Evolutionary conservation across 2,888 invertebrate genomes (phyloP).

Genomic region (Drosophila putrida): DNA sequence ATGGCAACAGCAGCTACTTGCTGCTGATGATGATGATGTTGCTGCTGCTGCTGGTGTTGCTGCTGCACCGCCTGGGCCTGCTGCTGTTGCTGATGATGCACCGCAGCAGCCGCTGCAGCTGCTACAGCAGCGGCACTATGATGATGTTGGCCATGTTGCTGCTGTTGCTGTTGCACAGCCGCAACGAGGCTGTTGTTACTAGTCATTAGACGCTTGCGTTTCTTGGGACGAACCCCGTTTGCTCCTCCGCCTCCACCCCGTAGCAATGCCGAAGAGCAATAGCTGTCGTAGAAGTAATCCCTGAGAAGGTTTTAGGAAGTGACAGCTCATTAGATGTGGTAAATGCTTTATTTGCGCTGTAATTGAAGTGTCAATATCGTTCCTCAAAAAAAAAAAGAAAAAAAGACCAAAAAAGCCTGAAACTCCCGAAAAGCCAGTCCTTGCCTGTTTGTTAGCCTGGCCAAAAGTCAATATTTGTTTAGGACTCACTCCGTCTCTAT

Average conservation of each 20-base stretch:
- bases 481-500: constrained; percentile 43
- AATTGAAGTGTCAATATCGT: constrained; percentile 69
- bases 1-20: constrained; percentile 84
- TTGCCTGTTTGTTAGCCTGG: constrained; percentile 27
- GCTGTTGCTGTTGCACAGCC: constrained; percentile 81
- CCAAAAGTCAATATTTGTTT: constrained; percentile 70
- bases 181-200: constrained; percentile 81
- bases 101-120: constrained; percentile 73
- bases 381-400: constrained; percentile 10
- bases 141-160: constrained; percentile 79
- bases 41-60: constrained; percentile 76
- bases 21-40: constrained; percentile 79
- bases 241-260: constrained; percentile 66
- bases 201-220: constrained; percentile 85
- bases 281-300: constrained; percentile 88
- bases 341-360: constrained; percentile 45
- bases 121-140: constrained; percentile 76
- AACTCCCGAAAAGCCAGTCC: constrained; percentile 39
- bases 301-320: constrained; percentile 76
- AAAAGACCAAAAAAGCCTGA: constrained; percentile 13
- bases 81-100: constrained; percentile 74
- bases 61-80: constrained; percentile 66
- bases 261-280: constrained; percentile 84
- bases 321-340: constrained; percentile 50
- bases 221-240: constrained; percentile 84